phyloP scores from a whole-genome alignment of 2,797 vertebrate species.

The Adrianichthys oophorus region DNA sequence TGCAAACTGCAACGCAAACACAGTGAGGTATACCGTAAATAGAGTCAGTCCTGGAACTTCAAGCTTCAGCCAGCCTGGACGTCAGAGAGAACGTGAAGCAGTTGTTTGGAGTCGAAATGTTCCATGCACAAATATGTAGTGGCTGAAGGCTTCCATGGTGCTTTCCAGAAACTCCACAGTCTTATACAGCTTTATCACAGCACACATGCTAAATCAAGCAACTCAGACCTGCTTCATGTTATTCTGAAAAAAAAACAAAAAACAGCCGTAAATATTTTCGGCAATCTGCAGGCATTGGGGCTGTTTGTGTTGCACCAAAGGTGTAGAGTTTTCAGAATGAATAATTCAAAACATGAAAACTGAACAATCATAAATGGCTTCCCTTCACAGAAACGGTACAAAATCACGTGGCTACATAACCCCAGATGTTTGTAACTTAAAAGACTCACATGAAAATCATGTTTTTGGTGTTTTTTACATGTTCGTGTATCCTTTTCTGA shows the following conservation, averaged over 20 bases:
- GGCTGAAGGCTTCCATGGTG: neutral
- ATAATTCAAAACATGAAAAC: too few relatives aligned
- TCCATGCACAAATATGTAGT: conserved; percentile 25
- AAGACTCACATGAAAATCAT: too few relatives aligned
- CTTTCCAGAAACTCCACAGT: conserved; percentile 4
- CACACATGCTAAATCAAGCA: neutral
- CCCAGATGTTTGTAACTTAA: too few relatives aligned
- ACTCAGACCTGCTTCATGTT: neutral
- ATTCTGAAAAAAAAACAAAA: neutral
- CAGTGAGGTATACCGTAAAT: neutral
- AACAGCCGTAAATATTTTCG: neutral
- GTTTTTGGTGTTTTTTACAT: too few relatives aligned
- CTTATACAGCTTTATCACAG: conserved; percentile 17
- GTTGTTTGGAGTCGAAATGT: conserved; percentile 38
- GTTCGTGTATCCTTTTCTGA: too few relatives aligned
- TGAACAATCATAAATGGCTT: too few relatives aligned
- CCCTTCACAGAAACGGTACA: too few relatives aligned
- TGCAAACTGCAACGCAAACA: too few relatives aligned
- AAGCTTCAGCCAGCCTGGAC: conserved; percentile 6
- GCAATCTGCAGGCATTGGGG: neutral
- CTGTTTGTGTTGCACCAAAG: neutral
- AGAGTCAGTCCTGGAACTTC: conserved; percentile 17
- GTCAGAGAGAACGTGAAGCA: conserved; percentile 1
- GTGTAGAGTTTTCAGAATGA: too few relatives aligned
- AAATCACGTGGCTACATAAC: too few relatives aligned